These are phyloP conservation scores for Macropus fuliginosus DNA, from an alignment of 2,797 vertebrate genomes.

Conservation along the genomic window DNA sequence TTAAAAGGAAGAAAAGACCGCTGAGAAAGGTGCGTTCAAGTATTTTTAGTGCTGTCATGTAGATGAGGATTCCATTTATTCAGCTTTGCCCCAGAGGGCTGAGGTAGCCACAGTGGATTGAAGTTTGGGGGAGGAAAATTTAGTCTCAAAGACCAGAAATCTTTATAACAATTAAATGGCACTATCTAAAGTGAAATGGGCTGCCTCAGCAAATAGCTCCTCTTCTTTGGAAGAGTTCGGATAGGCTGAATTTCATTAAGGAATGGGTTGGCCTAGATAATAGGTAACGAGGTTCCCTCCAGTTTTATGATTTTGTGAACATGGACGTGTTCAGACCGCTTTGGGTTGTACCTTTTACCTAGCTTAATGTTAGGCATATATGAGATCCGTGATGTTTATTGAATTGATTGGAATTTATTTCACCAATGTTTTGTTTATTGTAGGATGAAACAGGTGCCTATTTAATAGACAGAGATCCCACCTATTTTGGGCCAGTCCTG, in stretches of 20 bases:
- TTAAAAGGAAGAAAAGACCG: background rate
- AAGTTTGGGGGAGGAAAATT: background rate
- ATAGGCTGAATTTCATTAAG: background rate
- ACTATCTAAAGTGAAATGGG: background rate
- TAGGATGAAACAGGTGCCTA: conserved; percentile 99
- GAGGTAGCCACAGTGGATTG: background rate
- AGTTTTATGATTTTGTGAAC: background rate
- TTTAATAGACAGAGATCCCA: conserved; percentile 98
- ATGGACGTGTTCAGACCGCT: background rate
- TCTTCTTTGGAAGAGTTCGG: background rate
- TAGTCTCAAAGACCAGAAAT: background rate
- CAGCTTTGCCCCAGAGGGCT: background rate
- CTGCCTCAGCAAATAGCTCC: background rate
- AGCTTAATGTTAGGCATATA: background rate
- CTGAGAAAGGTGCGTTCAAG: background rate
- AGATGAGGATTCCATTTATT: background rate
- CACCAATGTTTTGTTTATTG: conserved; percentile 1
- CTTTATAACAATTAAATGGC: background rate
- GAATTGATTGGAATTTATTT: background rate
- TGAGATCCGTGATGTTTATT: background rate
- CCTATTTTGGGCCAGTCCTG: conserved; percentile 97
- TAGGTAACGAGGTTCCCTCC: background rate
- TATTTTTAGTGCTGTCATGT: background rate
- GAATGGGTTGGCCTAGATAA: background rate
- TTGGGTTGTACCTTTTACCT: background rate